Conservation (phyloP, 2,888 invertebrate genomes). For the Luperina testacea region DNA sequence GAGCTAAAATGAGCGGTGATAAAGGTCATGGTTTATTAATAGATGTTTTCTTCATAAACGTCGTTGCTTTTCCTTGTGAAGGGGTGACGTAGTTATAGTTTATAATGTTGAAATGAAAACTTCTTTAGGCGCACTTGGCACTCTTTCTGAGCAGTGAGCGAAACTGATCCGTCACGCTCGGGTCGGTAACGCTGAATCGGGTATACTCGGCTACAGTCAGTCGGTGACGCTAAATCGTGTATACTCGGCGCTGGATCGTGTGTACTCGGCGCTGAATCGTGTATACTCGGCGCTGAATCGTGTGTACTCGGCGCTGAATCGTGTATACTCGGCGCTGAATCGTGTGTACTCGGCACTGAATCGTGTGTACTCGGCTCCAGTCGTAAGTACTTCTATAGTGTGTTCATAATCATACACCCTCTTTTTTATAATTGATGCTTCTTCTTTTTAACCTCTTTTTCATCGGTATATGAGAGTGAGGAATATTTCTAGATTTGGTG, state of each 20-base stretch:
- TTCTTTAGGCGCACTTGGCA: background rate
- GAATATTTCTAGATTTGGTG: background rate
- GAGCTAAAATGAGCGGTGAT: conserved; percentile 3
- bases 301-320: background rate
- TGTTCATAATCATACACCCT: background rate
- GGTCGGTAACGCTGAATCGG: background rate
- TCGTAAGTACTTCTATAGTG: background rate
- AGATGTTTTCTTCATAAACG: conserved; percentile 22
- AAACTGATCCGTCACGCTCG: background rate
- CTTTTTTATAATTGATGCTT: background rate
- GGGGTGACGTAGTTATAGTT: background rate
- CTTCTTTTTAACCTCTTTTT: background rate
- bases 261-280: background rate
- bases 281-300: background rate
- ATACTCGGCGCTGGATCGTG: background rate
- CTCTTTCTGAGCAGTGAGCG: background rate
- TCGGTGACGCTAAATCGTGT: background rate
- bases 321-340: background rate
- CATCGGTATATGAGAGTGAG: no score
- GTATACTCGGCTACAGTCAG: background rate
- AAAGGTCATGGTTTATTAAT: conserved; percentile 23
- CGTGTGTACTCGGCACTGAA: background rate
- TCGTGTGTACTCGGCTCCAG: background rate
- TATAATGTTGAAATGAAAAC: background rate
- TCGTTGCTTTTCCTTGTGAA: background rate